Percentiles rank a stretch among this genome's conserved stretches.
Conservation (phyloP, 53 echinoderm and acorn worm genomes). For the Astropecten irregularis region DNA sequence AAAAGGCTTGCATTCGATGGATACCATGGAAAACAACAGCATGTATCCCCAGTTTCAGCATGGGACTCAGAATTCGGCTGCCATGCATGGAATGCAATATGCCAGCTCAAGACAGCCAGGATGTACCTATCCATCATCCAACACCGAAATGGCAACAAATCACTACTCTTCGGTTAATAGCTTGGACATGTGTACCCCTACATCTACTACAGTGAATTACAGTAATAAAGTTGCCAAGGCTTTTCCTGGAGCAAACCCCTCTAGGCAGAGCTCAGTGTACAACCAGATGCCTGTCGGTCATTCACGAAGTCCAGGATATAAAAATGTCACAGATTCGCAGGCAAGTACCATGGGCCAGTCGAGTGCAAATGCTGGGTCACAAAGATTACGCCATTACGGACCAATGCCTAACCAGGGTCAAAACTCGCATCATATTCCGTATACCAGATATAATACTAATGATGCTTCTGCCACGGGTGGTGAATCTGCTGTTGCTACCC, state of each 20-base stretch:
- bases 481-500: not conserved
- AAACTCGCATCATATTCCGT: slow-evolving; percentile 24
- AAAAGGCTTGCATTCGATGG: slow-evolving; percentile 19
- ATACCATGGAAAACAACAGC: slow-evolving; percentile 7
- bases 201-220: slow-evolving; percentile 6
- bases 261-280: slow-evolving; percentile 3
- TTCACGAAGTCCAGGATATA: slow-evolving; percentile 8
- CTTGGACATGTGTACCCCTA: slow-evolving; percentile 45
- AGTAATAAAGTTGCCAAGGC: slow-evolving; percentile 24
- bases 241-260: slow-evolving; percentile 12
- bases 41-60: slow-evolving; percentile 56
- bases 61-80: slow-evolving; percentile 21
- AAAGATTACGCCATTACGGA: slow-evolving; percentile 69
- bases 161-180: slow-evolving; percentile 29
- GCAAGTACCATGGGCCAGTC: slow-evolving; percentile 31
- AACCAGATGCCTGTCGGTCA: slow-evolving; percentile 32
- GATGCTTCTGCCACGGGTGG: not conserved
- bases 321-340: slow-evolving; percentile 31
- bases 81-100: slow-evolving; percentile 50
- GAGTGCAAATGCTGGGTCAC: slow-evolving; percentile 4
- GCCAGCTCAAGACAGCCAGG: slow-evolving; percentile 43
- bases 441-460: slow-evolving; percentile 6
- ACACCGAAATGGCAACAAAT: slow-evolving; percentile 41
- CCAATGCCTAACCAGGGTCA: slow-evolving; percentile 52
- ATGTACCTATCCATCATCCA: slow-evolving; percentile 32